Percentiles rank a stretch among this genome's conserved stretches.
These are phyloP conservation scores for Sarcophaga carnaria DNA, from an alignment of 2,888 invertebrate species.

Conservation along the genomic window DNA sequence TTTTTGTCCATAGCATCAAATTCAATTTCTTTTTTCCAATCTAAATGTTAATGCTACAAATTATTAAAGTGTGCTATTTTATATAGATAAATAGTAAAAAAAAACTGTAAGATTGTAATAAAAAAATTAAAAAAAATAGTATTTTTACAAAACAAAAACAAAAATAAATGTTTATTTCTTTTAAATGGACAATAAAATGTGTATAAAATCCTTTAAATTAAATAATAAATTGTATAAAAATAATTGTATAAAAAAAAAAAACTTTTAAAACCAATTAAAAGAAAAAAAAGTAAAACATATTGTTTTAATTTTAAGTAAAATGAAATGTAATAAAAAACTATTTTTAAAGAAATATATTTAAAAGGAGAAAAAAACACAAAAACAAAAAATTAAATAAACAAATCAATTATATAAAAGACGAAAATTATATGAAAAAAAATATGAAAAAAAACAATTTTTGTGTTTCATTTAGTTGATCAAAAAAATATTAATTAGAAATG, in stretches of 20 bases:
- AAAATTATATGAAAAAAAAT: constrained; percentile 34
- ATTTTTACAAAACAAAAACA: neutral
- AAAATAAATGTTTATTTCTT: neutral
- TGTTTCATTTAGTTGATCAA: constrained; percentile 22
- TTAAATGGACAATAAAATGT: neutral
- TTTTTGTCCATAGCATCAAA: no score
- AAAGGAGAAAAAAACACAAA: constrained; percentile 45
- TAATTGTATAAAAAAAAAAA: neutral
- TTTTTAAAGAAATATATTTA: constrained; percentile 58
- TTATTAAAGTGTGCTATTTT: neutral
- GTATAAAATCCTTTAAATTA: neutral
- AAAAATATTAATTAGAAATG: neutral
- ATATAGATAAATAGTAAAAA: neutral
- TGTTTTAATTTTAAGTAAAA: constrained; percentile 53
- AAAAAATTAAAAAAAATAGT: neutral
- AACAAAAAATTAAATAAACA: neutral
- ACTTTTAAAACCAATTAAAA: constrained; percentile 4
- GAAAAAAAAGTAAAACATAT: constrained; percentile 46
- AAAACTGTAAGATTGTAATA: neutral
- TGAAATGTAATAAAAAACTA: constrained; percentile 23
- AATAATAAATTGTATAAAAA: neutral
- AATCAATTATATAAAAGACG: constrained; percentile 65
- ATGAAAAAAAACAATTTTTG: neutral
- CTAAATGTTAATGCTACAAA: neutral
- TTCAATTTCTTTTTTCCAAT: no score